These are phyloP conservation scores for Microtus richardsoni DNA, from an alignment of 2,113 vertebrate genomes.

Conservation along the genomic window DNA sequence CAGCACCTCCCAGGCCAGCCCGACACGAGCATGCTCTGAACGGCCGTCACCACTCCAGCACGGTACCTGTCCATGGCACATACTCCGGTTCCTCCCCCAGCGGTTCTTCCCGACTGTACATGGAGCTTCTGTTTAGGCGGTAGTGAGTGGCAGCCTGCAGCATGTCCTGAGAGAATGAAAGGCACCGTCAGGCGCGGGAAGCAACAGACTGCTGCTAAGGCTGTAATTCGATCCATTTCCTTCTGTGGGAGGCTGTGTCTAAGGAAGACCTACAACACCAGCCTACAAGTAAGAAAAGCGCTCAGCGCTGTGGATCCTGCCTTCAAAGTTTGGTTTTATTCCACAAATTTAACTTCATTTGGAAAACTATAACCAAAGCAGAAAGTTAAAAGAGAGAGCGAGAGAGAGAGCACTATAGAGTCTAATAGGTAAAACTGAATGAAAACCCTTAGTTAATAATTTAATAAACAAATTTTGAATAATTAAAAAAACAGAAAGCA, in stretches of 20 bases:
- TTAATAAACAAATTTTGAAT: neutral
- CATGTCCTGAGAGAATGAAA: slow-evolving; percentile 90
- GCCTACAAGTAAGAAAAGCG: neutral
- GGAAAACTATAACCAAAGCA: neutral
- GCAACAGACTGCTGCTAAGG: neutral
- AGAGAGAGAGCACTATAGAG: neutral
- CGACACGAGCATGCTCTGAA: neutral
- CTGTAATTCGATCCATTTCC: neutral
- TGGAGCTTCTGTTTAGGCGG: slow-evolving; percentile 90
- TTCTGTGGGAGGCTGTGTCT: neutral
- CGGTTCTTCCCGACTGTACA: slow-evolving; percentile 90
- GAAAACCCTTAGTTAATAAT: slow-evolving; percentile 2
- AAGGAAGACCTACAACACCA: neutral
- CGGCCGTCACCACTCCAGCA: neutral
- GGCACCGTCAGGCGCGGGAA: neutral
- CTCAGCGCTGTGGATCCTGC: neutral
- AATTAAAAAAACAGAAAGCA: slow-evolving; percentile 26
- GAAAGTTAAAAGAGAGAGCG: neutral
- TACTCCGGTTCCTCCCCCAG: slow-evolving; percentile 91
- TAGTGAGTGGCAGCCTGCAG: slow-evolving; percentile 94
- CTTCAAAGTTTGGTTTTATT: slow-evolving; percentile 36
- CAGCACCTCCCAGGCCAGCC: neutral
- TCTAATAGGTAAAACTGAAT: neutral
- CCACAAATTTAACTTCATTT: slow-evolving; percentile 7
- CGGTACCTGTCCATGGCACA: slow-evolving; percentile 96